Evolutionary conservation across 2,888 invertebrate genomes (phyloP).

Genomic region (Coenonympha glycerion): DNA sequence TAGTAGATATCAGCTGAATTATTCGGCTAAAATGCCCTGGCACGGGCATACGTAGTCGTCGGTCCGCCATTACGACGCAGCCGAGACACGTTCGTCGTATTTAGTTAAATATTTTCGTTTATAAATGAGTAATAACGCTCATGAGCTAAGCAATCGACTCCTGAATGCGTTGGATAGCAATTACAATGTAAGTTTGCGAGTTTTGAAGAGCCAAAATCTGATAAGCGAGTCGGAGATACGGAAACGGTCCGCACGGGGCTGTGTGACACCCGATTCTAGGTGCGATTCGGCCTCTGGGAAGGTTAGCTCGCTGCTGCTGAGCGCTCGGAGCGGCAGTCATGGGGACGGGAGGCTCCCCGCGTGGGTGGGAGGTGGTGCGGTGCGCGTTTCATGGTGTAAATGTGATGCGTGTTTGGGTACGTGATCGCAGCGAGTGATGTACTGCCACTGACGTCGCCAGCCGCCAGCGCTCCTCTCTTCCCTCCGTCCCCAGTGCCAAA

Average conservation of each 20-base stretch:
- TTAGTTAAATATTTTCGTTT: slow-evolving; percentile 77
- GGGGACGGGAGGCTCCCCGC: slow-evolving; percentile 40
- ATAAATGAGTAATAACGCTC: slow-evolving; percentile 89
- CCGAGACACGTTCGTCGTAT: slow-evolving; percentile 78
- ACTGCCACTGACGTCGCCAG: slow-evolving; percentile 70
- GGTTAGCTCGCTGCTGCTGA: slow-evolving; percentile 50
- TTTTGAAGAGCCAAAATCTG: slow-evolving; percentile 62
- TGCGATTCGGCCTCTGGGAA: slow-evolving; percentile 59
- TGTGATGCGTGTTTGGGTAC: slow-evolving; percentile 55
- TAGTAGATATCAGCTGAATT: slow-evolving; percentile 77
- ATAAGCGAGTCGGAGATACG: slow-evolving; percentile 60
- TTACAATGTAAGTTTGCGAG: slow-evolving; percentile 93
- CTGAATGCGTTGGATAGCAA: slow-evolving; percentile 97
- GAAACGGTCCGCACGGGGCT: slow-evolving; percentile 72
- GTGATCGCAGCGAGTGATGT: slow-evolving; percentile 62
- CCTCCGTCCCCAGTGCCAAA: slow-evolving; percentile 70
- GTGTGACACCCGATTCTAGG: slow-evolving; percentile 72
- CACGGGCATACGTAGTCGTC: slow-evolving; percentile 78
- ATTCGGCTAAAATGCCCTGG: slow-evolving; percentile 78
- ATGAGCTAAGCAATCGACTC: slow-evolving; percentile 96
- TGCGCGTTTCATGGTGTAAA: slow-evolving; percentile 48
- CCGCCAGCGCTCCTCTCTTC: slow-evolving; percentile 61
- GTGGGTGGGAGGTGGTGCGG: slow-evolving; percentile 40
- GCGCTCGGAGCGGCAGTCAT: slow-evolving; percentile 39
- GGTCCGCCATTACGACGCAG: slow-evolving; percentile 78